Percentiles rank a stretch among this genome's conserved stretches.
Conservation (phyloP, 2,797 vertebrate species). For the Syngnathus rostellatus region DNA sequence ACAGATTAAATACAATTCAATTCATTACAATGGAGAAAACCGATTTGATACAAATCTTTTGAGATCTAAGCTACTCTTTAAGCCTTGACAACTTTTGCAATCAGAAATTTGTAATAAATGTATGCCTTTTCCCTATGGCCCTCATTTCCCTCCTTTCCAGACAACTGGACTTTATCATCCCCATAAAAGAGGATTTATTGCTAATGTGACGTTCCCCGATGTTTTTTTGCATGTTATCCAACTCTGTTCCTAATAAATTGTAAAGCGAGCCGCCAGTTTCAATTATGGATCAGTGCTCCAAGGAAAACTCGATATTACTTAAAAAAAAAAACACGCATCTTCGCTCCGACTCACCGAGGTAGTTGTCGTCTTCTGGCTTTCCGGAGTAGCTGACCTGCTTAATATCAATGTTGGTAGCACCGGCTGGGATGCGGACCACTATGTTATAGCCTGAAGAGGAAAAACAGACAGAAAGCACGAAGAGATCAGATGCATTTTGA, state of each 20-base stretch:
- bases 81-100: not conserved
- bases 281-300: not conserved
- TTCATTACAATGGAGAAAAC: no score
- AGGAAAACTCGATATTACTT: not conserved
- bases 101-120: no score
- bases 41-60: no score
- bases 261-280: not conserved
- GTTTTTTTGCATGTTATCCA: not conserved
- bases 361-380: constrained; percentile 92
- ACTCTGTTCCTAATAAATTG: not conserved
- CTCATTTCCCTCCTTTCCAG: not conserved
- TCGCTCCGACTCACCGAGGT: constrained; percentile 79
- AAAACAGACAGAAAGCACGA: not conserved
- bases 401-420: constrained; percentile 91
- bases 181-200: not conserved
- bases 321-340: not conserved
- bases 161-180: not conserved
- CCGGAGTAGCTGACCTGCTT: constrained; percentile 93
- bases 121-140: not conserved
- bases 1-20: no score
- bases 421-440: constrained; percentile 86
- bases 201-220: not conserved
- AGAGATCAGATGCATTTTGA: not conserved
- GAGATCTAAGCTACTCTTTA: no score
- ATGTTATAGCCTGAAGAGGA: constrained; percentile 81